Evolutionary conservation across 2,888 invertebrate species (phyloP).

Genomic region (Quadroppia sp.): DNA sequence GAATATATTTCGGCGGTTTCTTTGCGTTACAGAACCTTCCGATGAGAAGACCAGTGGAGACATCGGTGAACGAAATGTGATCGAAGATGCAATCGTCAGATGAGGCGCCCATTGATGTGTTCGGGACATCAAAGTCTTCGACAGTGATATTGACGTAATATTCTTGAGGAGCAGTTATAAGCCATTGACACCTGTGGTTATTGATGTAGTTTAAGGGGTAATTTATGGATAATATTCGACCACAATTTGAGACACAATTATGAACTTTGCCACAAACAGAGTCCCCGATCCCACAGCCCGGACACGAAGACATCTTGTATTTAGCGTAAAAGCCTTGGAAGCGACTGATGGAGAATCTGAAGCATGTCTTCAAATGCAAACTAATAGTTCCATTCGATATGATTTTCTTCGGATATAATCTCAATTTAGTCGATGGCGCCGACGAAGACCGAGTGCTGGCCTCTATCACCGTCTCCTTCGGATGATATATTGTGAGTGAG

Average conservation of each 20-base stretch:
- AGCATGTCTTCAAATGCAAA: slow-evolving; percentile 48
- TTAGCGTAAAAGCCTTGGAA: slow-evolving; percentile 48
- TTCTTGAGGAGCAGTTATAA: slow-evolving; percentile 48
- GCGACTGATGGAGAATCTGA: slow-evolving; percentile 49
- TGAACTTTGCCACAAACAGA: slow-evolving; percentile 47
- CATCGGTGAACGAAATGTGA: slow-evolving; percentile 49
- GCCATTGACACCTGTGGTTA: slow-evolving; percentile 50
- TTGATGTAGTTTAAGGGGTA: slow-evolving; percentile 49
- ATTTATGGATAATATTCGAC: slow-evolving; percentile 49
- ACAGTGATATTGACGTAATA: slow-evolving; percentile 50
- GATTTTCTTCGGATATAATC: slow-evolving; percentile 48
- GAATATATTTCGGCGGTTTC: slow-evolving; percentile 47
- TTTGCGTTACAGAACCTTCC: slow-evolving; percentile 49
- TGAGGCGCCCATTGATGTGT: slow-evolving; percentile 33
- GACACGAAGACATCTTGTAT: slow-evolving; percentile 49
- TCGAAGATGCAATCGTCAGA: slow-evolving; percentile 47
- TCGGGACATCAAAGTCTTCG: slow-evolving; percentile 50
- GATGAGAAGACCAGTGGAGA: slow-evolving; percentile 47
- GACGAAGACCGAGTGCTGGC: background rate
- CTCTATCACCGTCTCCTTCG: slow-evolving; percentile 37
- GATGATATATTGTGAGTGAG: slow-evolving; percentile 34
- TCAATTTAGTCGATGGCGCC: background rate
- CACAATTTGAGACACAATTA: slow-evolving; percentile 48
- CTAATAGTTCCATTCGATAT: slow-evolving; percentile 49
- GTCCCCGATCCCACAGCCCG: slow-evolving; percentile 50